Percentiles rank a stretch among this genome's conserved stretches.
phyloP scores from a whole-genome alignment of 2,888 invertebrate species.

The Oconnorella tubifera region DNA sequence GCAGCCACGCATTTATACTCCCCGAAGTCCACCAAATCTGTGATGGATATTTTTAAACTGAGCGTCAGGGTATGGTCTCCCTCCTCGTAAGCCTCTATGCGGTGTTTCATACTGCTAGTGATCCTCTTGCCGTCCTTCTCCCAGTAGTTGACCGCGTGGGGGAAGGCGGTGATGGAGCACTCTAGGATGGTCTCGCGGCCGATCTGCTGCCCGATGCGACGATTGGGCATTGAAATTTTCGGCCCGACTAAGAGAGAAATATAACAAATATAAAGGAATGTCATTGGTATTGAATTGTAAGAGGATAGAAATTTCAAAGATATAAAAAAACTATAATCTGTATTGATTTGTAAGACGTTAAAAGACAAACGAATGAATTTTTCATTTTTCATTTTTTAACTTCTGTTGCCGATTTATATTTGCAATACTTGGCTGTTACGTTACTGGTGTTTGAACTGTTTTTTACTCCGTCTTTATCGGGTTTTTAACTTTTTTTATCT shows the following conservation, averaged over 20 bases:
- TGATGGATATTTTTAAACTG: conserved; percentile 29
- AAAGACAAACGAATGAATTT: no score
- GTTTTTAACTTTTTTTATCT: no score
- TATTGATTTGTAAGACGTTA: no score
- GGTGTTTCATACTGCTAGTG: conserved; percentile 24
- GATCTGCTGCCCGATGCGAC: conserved; percentile 44
- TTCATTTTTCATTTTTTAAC: no score
- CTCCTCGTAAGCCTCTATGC: conserved; percentile 30
- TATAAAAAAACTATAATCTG: no score
- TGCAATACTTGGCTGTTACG: no score
- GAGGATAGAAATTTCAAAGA: no score
- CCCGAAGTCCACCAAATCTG: conserved; percentile 32
- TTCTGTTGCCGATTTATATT: no score
- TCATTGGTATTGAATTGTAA: no score
- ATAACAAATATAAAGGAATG: no score
- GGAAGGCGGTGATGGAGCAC: conserved; percentile 49
- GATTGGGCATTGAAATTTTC: conserved; percentile 45
- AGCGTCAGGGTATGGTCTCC: conserved; percentile 31
- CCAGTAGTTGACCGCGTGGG: conserved; percentile 45
- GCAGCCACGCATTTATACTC: conserved; percentile 35
- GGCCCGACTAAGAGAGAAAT: conserved; percentile 48
- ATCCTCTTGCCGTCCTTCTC: conserved; percentile 27
- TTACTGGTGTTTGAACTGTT: no score
- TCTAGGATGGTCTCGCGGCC: conserved; percentile 51
- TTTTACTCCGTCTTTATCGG: no score